These are phyloP conservation scores for Ephialtes manifestator DNA, from an alignment of 2,888 invertebrate genomes.

Conservation along the genomic window DNA sequence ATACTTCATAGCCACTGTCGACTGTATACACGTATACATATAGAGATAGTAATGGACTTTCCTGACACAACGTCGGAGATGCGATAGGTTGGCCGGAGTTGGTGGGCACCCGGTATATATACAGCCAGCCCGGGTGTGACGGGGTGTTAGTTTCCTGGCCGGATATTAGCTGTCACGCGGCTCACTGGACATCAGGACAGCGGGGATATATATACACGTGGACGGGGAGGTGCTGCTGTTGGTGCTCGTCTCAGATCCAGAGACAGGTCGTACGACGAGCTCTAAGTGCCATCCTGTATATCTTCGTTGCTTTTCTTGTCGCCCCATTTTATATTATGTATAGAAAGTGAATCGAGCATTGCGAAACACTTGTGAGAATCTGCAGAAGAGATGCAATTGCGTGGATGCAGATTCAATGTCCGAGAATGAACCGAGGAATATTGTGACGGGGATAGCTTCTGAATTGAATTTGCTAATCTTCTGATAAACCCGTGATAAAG, in stretches of 20 bases:
- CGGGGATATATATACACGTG: slow-evolving; percentile 63
- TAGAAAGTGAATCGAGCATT: slow-evolving; percentile 7
- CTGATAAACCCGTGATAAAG: too few species aligned
- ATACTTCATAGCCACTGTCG: not conserved
- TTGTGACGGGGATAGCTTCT: not conserved
- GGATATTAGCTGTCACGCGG: slow-evolving; percentile 86
- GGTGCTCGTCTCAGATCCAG: slow-evolving; percentile 46
- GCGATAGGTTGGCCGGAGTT: slow-evolving; percentile 77
- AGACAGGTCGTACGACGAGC: slow-evolving; percentile 33
- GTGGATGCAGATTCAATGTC: not conserved
- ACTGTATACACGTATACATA: slow-evolving; percentile 30
- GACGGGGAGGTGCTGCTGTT: slow-evolving; percentile 45
- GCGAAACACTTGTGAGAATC: not conserved
- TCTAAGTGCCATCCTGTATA: slow-evolving; percentile 25
- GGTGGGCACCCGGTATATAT: slow-evolving; percentile 61
- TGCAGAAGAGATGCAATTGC: not conserved
- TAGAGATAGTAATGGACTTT: slow-evolving; percentile 76
- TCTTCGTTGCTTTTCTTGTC: slow-evolving; percentile 2
- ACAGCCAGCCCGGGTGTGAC: slow-evolving; percentile 64
- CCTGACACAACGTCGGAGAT: slow-evolving; percentile 80
- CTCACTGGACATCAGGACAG: slow-evolving; percentile 84
- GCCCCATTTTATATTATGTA: slow-evolving; percentile 17
- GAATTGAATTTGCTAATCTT: too few species aligned
- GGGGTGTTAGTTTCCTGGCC: slow-evolving; percentile 85
- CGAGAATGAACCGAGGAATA: not conserved